phyloP scores from a whole-genome alignment of 2,113 vertebrate genomes.

The Mustelus asterias region DNA sequence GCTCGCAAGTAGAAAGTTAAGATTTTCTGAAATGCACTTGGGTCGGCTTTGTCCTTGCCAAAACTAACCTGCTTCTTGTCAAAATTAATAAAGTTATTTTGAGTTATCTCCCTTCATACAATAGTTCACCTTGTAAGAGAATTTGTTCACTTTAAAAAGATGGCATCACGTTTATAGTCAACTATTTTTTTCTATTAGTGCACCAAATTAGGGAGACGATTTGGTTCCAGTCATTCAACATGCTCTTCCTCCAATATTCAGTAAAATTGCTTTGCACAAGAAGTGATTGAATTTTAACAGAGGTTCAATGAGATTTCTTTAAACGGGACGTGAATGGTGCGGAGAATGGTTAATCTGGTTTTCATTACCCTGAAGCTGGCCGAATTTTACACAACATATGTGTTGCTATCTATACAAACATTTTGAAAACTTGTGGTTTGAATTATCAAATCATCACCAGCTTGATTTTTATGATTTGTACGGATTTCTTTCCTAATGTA shows the following conservation, averaged over 20 bases:
- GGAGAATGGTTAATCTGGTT: slow-evolving; percentile 13
- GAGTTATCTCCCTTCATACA: not conserved
- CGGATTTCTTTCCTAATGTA: slow-evolving; percentile 20
- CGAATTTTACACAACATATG: slow-evolving; percentile 26
- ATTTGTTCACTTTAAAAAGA: not conserved
- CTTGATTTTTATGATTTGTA: slow-evolving; percentile 20
- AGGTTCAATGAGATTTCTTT: slow-evolving; percentile 15
- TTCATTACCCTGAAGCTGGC: slow-evolving; percentile 33
- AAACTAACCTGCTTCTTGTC: not conserved
- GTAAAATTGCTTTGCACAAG: not conserved
- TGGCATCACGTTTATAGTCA: not conserved
- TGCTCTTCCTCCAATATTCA: not conserved
- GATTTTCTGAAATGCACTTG: not conserved
- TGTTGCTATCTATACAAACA: slow-evolving; percentile 31
- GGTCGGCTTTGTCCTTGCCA: not conserved
- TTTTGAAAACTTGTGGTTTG: slow-evolving; percentile 33
- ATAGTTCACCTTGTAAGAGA: not conserved
- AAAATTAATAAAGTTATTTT: not conserved
- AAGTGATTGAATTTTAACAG: not conserved
- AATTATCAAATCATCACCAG: slow-evolving; percentile 35
- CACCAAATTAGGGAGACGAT: not conserved
- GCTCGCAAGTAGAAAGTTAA: not conserved
- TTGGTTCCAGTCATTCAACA: not conserved
- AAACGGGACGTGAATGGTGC: slow-evolving; percentile 5
- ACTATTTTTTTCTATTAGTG: not conserved